phyloP scores from a whole-genome alignment of 2,797 vertebrate species.

The Psittacula derbiana region DNA sequence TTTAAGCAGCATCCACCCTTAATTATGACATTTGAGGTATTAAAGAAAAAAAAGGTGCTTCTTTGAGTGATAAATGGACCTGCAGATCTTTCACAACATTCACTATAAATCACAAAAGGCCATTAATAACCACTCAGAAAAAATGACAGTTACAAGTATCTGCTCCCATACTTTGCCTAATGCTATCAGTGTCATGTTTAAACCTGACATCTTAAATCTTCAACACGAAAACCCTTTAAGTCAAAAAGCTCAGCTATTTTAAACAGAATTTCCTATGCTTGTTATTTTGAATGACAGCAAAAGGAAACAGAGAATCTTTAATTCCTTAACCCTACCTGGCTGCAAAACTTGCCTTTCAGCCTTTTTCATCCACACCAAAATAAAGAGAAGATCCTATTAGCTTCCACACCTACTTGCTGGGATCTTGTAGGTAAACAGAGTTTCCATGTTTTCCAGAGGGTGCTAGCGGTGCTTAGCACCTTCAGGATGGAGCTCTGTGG shows the following conservation, averaged over 20 bases:
- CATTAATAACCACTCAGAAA: constrained; percentile 72
- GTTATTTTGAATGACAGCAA: constrained; percentile 72
- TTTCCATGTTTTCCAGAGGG: neutral
- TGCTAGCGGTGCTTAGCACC: neutral
- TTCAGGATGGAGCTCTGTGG: neutral
- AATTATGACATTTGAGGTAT: constrained; percentile 62
- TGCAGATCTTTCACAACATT: constrained; percentile 68
- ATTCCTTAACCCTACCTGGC: constrained; percentile 38
- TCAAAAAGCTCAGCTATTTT: constrained; percentile 67
- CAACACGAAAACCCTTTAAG: constrained; percentile 56
- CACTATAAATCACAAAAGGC: constrained; percentile 72
- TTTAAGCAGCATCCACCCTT: constrained; percentile 18
- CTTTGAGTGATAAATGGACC: constrained; percentile 65
- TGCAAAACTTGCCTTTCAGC: constrained; percentile 46
- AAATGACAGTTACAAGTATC: constrained; percentile 66
- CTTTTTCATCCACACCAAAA: constrained; percentile 27
- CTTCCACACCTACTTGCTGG: neutral
- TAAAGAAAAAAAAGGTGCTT: constrained; percentile 57
- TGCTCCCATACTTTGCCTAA: constrained; percentile 65
- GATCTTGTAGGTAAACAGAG: neutral
- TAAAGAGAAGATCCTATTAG: neutral
- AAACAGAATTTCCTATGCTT: constrained; percentile 62
- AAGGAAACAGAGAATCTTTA: constrained; percentile 65
- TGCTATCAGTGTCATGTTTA: constrained; percentile 71
- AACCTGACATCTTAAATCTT: constrained; percentile 72